These are phyloP conservation scores for Carassius gibelio DNA, from an alignment of 2,113 vertebrate genomes.

Conservation along the genomic window DNA sequence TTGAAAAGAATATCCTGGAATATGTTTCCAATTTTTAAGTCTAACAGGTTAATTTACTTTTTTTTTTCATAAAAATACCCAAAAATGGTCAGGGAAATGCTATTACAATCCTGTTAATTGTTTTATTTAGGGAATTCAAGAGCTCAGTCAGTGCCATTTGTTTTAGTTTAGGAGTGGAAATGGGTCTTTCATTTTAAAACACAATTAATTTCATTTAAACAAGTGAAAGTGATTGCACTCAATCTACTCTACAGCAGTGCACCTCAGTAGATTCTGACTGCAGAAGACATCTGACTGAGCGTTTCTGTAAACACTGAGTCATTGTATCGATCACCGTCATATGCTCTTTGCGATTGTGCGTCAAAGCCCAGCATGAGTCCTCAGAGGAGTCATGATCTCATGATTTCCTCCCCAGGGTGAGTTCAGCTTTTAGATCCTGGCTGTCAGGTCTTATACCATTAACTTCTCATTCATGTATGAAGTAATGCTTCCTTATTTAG, in stretches of 20 bases:
- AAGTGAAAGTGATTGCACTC: background rate
- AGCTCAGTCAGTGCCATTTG: background rate
- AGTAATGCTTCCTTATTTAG: constrained; percentile 36
- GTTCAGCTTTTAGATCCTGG: background rate
- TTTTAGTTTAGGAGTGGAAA: background rate
- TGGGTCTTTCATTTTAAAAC: background rate
- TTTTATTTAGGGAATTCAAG: background rate
- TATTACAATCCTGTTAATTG: too few species aligned
- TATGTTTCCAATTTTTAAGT: too few species aligned
- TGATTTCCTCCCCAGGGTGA: background rate
- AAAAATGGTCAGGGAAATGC: too few species aligned
- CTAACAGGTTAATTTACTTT: too few species aligned
- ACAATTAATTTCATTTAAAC: too few species aligned
- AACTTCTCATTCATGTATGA: constrained; percentile 27
- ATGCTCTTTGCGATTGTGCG: background rate
- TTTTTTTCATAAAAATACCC: too few species aligned
- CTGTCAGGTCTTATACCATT: constrained; percentile 9
- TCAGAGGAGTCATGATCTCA: background rate
- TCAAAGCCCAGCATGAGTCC: background rate
- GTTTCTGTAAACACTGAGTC: background rate
- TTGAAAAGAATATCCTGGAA: too few species aligned
- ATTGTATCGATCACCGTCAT: background rate
- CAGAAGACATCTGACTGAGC: background rate
- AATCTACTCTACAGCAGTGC: background rate
- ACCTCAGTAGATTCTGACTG: background rate